A percentile compares a stretch with the other conserved stretches of the same genome.
These are phyloP conservation scores for Elgaria multicarinata DNA, from an alignment of 2,113 vertebrate species.

Conservation along the genomic window DNA sequence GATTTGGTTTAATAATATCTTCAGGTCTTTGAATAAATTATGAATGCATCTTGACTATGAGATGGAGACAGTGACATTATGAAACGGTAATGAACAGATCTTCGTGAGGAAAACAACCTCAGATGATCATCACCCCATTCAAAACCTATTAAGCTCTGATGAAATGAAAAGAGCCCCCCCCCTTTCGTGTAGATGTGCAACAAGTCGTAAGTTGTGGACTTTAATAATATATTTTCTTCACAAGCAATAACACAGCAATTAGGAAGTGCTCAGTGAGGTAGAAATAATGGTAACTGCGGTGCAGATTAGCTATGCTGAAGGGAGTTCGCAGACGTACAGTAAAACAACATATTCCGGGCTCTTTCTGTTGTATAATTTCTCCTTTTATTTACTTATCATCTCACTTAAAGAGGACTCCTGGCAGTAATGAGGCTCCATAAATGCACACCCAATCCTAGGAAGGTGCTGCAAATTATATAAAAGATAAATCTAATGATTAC, in stretches of 20 bases:
- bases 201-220: constrained; percentile 82
- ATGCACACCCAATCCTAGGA: constrained; percentile 74
- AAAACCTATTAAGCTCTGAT: constrained; percentile 76
- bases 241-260: constrained; percentile 84
- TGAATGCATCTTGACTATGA: constrained; percentile 74
- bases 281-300: constrained; percentile 83
- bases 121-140: constrained; percentile 72
- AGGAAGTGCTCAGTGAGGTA: constrained; percentile 83
- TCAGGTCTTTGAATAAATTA: constrained; percentile 81
- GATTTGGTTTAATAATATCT: constrained; percentile 79
- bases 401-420: constrained; percentile 82
- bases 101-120: constrained; percentile 59
- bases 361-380: constrained; percentile 82
- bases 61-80: constrained; percentile 73
- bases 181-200: constrained; percentile 69
- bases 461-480: constrained; percentile 79
- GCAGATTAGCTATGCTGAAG: constrained; percentile 80
- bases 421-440: constrained; percentile 82
- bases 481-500: constrained; percentile 84
- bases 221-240: constrained; percentile 84
- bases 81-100: constrained; percentile 72
- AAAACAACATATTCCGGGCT: constrained; percentile 79
- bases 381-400: constrained; percentile 85
- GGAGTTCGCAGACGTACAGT: constrained; percentile 80
- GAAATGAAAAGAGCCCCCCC: constrained; percentile 60